Evolutionary conservation across 1,140 invertebrate genomes (phyloP).

Genomic region (Drosophila setifemur): DNA sequence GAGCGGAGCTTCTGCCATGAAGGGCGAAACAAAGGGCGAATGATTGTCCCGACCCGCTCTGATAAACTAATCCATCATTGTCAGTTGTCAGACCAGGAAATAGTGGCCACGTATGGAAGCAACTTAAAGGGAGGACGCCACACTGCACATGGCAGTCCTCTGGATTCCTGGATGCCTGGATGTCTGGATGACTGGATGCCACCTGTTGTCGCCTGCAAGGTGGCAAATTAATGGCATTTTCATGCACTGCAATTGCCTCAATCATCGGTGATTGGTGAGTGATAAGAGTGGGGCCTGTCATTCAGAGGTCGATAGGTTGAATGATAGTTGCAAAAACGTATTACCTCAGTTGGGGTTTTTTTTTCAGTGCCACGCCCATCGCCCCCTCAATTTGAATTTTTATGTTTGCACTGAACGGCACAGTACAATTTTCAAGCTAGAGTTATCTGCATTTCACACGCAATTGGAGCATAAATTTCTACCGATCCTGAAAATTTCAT

Average conservation of each 20-base stretch:
- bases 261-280: conserved; percentile 24
- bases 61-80: conserved; percentile 69
- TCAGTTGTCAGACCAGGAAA: conserved; percentile 43
- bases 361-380: too few relatives aligned
- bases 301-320: not conserved
- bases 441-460: too few relatives aligned
- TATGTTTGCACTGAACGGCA: too few relatives aligned
- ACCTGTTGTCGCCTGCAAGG: conserved; percentile 22
- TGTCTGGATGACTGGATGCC: not conserved
- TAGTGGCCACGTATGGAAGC: conserved; percentile 18
- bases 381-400: too few relatives aligned
- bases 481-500: too few relatives aligned
- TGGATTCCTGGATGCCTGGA: not conserved
- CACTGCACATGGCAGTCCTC: too few relatives aligned
- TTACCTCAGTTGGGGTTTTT: not conserved
- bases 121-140: not conserved
- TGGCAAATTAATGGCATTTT: conserved; percentile 36
- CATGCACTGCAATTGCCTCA: conserved; percentile 29
- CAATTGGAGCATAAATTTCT: too few relatives aligned
- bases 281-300: conserved; percentile 21
- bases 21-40: conserved; percentile 42
- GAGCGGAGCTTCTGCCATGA: conserved; percentile 7
- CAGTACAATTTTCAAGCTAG: too few relatives aligned
- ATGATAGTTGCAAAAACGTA: not conserved
- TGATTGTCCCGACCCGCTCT: conserved; percentile 46